Base-by-base conservation (phyloP, 2,888 invertebrate genomes). In the Frankliniella fusca region DNA sequence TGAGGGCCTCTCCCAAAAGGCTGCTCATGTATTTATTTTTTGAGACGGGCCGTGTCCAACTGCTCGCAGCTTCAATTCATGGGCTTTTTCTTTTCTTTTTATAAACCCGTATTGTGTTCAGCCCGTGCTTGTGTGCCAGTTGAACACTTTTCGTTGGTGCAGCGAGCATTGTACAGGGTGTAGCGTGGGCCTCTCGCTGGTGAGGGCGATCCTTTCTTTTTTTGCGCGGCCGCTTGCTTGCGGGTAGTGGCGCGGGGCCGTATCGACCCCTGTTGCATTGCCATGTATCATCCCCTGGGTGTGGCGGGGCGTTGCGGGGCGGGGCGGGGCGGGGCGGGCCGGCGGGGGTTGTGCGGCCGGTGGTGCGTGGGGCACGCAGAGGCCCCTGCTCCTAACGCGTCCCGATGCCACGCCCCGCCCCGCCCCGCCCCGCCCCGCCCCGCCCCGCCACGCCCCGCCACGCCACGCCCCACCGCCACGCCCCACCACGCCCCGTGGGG, bases 191-290 rank as follows among this genome's bases (percentile, higher is more conserved):
- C 38, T 38, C 38, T 38, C 38, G 38, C 38, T 5, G 3, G 5
- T 38, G 38, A n/a, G n/a, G 38, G 38, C 38, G 38, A 38, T 38
- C n/a, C n/a, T 38, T 38, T 38, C 38, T 38, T 38, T 38, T 38
- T 38, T 5, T 38, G n/a, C n/a, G n/a, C 38, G 38, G 38, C 38
- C 38, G 38, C 5, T 38, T 38, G 38, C 38, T 38, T 38, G 38
- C 5, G 50, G 50, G 54, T 54, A 54, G 54, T 7, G 61, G 61
- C 7, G 61, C 61, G n/a, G 54, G 54, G 61, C 18, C 61, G 61
- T 76, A 76, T 76, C 70, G 70, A 76, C 70, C 70, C 70, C 70
- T 76, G 70, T 76, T 70, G 70, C 70, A 70, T 23, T 27, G 70
- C 70, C 70, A 9, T 76, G 70, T 76, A 76, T 76, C 70, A 76